A percentile compares a stretch with the other conserved stretches of the same genome.
Conservation (phyloP, 2,888 invertebrate genomes). For the Lypha dubia region DNA sequence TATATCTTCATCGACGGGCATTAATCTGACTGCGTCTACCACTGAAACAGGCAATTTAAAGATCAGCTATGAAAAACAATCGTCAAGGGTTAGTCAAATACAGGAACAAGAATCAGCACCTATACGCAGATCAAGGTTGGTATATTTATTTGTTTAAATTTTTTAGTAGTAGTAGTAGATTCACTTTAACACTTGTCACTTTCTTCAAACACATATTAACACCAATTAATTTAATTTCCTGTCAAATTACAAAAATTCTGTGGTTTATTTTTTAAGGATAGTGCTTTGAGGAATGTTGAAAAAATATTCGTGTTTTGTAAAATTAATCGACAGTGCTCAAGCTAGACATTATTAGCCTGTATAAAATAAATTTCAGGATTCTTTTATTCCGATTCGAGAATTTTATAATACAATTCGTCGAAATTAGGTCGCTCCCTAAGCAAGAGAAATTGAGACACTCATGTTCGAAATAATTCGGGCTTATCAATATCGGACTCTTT, state of each 20-base stretch:
- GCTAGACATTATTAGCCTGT: too few relatives aligned
- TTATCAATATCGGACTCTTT: too few relatives aligned
- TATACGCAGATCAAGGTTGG: constrained; percentile 86
- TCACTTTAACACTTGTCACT: constrained; percentile 23
- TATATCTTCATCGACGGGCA: constrained; percentile 76
- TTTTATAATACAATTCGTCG: too few relatives aligned
- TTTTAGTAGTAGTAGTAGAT: neutral
- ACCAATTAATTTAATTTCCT: neutral
- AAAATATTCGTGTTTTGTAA: constrained; percentile 1
- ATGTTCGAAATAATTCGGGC: too few relatives aligned
- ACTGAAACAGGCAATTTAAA: constrained; percentile 84
- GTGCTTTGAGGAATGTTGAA: neutral
- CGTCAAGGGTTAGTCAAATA: constrained; percentile 83
- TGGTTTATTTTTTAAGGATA: neutral
- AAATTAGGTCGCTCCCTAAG: neutral
- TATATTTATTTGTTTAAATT: constrained; percentile 34
- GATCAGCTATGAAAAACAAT: constrained; percentile 85
- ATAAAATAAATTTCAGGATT: too few relatives aligned
- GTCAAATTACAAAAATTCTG: neutral
- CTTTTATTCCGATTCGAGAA: too few relatives aligned
- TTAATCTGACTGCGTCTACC: constrained; percentile 82
- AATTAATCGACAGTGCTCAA: neutral
- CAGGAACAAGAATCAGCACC: constrained; percentile 84
- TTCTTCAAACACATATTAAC: constrained; percentile 26
- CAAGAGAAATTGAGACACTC: too few relatives aligned